Conservation (phyloP, 2,888 invertebrate genomes). For the Heliconius cydno region DNA sequence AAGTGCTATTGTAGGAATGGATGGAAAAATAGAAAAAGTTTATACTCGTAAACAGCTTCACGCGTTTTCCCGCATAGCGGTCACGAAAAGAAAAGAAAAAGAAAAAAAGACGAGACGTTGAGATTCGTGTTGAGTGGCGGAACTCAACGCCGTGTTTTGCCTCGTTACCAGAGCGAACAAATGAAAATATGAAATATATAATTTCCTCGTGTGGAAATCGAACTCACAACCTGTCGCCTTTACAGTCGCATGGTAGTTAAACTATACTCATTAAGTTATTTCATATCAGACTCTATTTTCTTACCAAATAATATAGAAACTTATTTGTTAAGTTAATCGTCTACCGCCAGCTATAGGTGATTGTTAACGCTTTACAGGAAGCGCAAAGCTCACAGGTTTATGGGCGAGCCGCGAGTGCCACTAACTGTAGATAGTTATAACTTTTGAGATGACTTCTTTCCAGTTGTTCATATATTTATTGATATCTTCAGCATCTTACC, state of each 20-base stretch:
- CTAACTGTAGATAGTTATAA: neutral
- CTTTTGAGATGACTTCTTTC: neutral
- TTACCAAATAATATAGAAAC: neutral
- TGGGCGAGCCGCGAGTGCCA: neutral
- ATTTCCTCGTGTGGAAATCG: no score
- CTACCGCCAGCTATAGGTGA: neutral
- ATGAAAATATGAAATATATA: no score
- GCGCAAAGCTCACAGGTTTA: constrained; percentile 11
- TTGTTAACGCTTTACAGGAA: constrained; percentile 15
- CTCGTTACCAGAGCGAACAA: no score
- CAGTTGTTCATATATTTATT: neutral
- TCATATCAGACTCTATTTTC: neutral
- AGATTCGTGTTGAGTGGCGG: no score
- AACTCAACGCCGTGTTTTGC: no score
- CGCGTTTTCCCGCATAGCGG: no score
- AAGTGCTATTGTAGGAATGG: neutral
- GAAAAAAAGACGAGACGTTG: no score
- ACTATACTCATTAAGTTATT: no score
- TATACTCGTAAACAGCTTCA: no score
- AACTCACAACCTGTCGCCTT: no score
- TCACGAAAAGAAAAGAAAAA: no score
- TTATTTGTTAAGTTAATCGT: neutral
- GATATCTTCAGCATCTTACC: neutral
- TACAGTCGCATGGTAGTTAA: no score
- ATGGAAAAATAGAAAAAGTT: neutral